Base-by-base conservation (phyloP, 2,888 invertebrate species). In the Micropterix aruncella region DNA sequence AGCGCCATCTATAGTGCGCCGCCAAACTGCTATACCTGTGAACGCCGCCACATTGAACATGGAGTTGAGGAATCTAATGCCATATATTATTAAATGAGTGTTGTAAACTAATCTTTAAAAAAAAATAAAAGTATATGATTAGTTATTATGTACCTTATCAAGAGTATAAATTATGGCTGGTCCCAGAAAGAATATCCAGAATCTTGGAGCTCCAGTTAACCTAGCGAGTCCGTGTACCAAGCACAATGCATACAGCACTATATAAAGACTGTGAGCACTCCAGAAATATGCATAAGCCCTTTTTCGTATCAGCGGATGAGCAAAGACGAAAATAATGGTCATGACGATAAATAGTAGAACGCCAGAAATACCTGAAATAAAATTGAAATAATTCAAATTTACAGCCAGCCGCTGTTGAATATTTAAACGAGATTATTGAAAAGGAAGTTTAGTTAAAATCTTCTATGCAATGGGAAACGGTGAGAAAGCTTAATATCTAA, bases 251-350 rank as follows among this genome's bases (percentile, higher is more conserved):
- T 95, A 96, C 15, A 96, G 68, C 0, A 84, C 70, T 7, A 93
- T 79, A 60, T 95, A 92, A 3, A 95, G 73, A 7, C 89, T 83
- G 62, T 96, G 95, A 42, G 94, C 89, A 48, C 84, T 81, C 88
- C 95, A 95, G 66, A 95, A 95, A 70, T 89, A 94, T 47, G 90
- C 90, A 63, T 93, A 95, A 0, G 94, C 94, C 54, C 88, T 85
- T 61, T 92, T 89, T 40, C 95, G 77, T 48, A 95, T 87, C 2
- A 81, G 80, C 0, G 94, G 93, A 66, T 94, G 92, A 0, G 95
- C 94, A 60, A 96, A 96, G n/a, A 93, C 86, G 59, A 94, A 93
- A 53, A 96, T 95, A 44, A 94, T 83, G 59, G 89, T 87, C 87
- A 94, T 93, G 44, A 93, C 81, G 43, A 88, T 73, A 59, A 92